These are phyloP conservation scores for Esox lucius DNA, from an alignment of 2,797 vertebrate genomes.

Conservation along the genomic window DNA sequence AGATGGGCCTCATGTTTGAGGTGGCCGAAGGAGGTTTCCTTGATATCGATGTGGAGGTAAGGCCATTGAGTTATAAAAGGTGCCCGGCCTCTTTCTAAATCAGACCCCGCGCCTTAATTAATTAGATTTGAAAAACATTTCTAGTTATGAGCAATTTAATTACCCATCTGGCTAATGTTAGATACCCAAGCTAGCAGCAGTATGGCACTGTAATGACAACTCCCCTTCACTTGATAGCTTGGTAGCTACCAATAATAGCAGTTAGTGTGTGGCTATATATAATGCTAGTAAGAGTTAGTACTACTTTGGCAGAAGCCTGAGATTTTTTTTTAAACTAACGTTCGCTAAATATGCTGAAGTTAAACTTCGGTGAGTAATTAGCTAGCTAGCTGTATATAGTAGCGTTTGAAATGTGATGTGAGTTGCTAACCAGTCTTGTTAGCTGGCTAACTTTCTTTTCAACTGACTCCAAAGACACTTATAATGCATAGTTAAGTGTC, in stretches of 20 bases:
- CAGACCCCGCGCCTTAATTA: neutral
- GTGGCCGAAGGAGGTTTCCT: slow-evolving; percentile 87
- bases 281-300: neutral
- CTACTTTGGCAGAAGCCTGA: neutral
- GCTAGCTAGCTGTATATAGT: neutral
- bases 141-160: neutral
- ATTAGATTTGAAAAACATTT: neutral
- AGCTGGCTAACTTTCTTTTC: neutral
- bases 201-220: no score
- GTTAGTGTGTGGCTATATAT: neutral
- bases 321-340: neutral
- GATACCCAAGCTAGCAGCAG: neutral
- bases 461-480: no score
- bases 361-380: neutral
- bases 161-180: neutral
- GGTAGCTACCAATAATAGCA: neutral
- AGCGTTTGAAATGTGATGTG: neutral
- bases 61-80: slow-evolving; percentile 12
- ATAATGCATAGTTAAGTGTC: no score
- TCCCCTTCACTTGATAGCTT: neutral
- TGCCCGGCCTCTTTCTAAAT: neutral
- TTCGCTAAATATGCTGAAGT: neutral
- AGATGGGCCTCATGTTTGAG: slow-evolving; percentile 90
- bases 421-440: neutral
- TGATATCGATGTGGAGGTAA: slow-evolving; percentile 89